Base-by-base conservation (phyloP, 2,888 invertebrate genomes). In the Neoascia interrupta region DNA sequence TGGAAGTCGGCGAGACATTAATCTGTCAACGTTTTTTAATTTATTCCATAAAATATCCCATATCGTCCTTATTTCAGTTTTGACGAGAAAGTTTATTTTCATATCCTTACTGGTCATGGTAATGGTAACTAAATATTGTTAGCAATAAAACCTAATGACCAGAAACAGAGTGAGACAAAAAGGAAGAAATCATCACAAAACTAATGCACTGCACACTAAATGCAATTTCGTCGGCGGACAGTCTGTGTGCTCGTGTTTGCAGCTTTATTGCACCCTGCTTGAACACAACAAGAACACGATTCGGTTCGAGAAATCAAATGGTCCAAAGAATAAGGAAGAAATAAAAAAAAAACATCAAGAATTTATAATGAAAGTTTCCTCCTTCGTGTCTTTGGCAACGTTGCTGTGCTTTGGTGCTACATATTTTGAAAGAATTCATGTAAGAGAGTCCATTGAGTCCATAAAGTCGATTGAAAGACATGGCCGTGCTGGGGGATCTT, bases 191-290 rank as follows among this genome's bases (percentile, higher is more conserved):
- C 79, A 79, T 79, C 73, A 63, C 73, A 56, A 66, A 79, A 73
- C 73, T 79, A 79, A 79, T 79, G 79, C 73, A 73, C 73, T 79
- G 79, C 73, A 73, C 73, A 73, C 73, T 73, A 68, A 79, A 79
- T 79, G 79, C 79, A 79, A 79, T 73, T 79, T 49, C 49, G 66
- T 73, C 73, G 49, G 45, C 66, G 43, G 45, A 66, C 68, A 73
- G 60, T 73, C 54, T 73, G 28, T 72, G 34, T 28, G 21, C 28
- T 13, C 1, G 2, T 13, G 2, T 11, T 1, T 13, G 11, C 18
- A 16, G 6, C 45, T 16, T 11, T 16, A 5, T 16, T 16, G 11
- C n/a, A 23, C 21, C 34, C 31, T 15, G 13, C 34, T 13, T 43
- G 13, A 41, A 31, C 64, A 66, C 49, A 79, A 79, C 64, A 79